These are phyloP conservation scores for Eulemur rubriventer DNA, from an alignment of 2,797 vertebrate genomes.

Conservation along the genomic window DNA sequence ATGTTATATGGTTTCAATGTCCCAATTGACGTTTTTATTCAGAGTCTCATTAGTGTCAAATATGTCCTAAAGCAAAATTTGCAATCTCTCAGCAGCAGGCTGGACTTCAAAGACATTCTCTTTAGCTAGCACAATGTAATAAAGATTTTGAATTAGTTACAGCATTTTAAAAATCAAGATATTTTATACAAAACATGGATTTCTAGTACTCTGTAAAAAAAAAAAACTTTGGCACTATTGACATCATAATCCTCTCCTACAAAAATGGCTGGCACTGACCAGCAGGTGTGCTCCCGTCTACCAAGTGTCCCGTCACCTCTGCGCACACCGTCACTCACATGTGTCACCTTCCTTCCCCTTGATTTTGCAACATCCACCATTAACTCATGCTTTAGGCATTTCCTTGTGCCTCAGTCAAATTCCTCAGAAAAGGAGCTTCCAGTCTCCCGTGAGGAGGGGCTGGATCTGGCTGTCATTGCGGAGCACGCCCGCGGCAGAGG, in stretches of 20 bases:
- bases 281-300: fast-evolving
- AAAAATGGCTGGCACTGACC: neutral
- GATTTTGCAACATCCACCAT: neutral
- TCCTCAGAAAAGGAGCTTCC: neutral
- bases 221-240: too few species aligned
- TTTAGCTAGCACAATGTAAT: neutral
- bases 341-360: neutral
- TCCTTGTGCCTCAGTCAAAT: neutral
- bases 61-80: neutral
- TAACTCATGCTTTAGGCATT: neutral
- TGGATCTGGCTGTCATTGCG: neutral
- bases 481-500: neutral
- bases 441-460: too few species aligned
- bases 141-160: neutral
- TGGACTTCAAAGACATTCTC: neutral
- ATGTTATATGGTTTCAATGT: neutral
- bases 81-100: neutral
- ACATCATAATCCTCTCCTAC: fast-evolving
- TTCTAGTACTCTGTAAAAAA: neutral
- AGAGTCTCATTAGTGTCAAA: neutral
- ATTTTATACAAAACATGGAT: neutral
- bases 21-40: fast-evolving
- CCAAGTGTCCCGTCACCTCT: too few species aligned
- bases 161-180: neutral
- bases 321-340: fast-evolving